Percentiles rank a stretch among this genome's conserved stretches.
These are phyloP conservation scores for Gnathochromis pfefferi DNA, from an alignment of 2,113 vertebrate genomes.

Conservation along the genomic window DNA sequence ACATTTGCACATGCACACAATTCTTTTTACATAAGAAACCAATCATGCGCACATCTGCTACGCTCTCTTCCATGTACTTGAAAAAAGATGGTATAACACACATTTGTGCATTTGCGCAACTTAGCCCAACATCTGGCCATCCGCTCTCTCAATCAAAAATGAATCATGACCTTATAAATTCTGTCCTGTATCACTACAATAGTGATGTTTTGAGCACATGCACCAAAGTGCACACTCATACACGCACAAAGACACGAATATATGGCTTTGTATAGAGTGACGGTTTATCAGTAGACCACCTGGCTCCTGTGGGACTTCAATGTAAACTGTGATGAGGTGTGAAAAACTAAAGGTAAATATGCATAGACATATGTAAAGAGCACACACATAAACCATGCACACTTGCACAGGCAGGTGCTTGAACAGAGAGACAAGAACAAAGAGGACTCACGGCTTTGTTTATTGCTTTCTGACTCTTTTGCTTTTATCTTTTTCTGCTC, in stretches of 20 bases:
- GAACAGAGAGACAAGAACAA: neutral
- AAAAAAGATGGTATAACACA: neutral
- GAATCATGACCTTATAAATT: neutral
- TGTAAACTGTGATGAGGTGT: constrained; percentile 16
- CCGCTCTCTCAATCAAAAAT: neutral
- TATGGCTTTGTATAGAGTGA: neutral
- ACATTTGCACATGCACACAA: neutral
- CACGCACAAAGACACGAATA: neutral
- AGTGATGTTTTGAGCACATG: neutral
- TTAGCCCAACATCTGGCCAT: neutral
- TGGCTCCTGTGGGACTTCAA: neutral
- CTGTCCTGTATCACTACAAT: neutral
- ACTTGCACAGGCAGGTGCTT: neutral
- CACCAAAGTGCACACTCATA: neutral
- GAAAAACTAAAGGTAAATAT: constrained; percentile 24
- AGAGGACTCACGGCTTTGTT: neutral
- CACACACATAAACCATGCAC: neutral
- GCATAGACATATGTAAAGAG: neutral
- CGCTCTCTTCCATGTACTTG: neutral
- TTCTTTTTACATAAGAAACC: neutral
- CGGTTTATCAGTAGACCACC: constrained; percentile 14
- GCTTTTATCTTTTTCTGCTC: neutral
- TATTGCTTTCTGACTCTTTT: neutral
- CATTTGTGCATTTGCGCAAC: neutral
- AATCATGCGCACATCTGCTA: neutral